Evolutionary conservation across 2,797 vertebrate species (phyloP), one percentile per base, ranked within the genome.

Genomic region (Taeniopygia guttata): DNA sequence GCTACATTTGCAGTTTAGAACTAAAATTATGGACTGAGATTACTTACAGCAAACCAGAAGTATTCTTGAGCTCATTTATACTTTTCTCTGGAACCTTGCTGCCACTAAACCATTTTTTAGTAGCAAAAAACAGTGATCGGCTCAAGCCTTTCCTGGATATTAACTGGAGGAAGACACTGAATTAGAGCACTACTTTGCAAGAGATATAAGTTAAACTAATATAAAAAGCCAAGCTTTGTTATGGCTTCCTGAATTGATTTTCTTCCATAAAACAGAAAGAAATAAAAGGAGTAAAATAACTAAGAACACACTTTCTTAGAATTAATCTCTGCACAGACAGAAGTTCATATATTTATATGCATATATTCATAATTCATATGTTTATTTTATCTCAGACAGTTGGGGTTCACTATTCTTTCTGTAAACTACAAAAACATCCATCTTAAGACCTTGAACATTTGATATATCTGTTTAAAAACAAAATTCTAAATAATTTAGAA

Each of bases 51-150:
- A 99, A 98, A 68, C 99, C 99, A 90, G 97, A 98, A 25, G 99
- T 99, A 96, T 98, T 99, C 98, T 99, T 99, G 76, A 99, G 98
- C 60, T 99, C 99, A 97, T 97, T 98, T 93, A 99, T 97, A 83
- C 98, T 98, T 97, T 99, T 99, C 97, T 99, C 99, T 85, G 99
- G 99, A 94, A 98, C 99, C 96, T 99, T 99, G 77, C 99, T 98
- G 76, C 99, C 99, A 16, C 99, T 99, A 96, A 99, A 99, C 99
- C 99, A 99, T 96, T 99, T 99, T 96, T 99, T 99, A 59, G 99
- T 99, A 46, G 99, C 99, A 25, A 98, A 98, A 97, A 99, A 99
- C 16, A 99, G 96, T n/a, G 99, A 99, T 9, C 99, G 98, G 94
- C 99, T 99, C 96, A 99, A 97, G 60, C 99, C 99, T 96, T 99